Base-by-base conservation (phyloP, 2,888 invertebrate genomes). In the Pheosia gnoma region DNA sequence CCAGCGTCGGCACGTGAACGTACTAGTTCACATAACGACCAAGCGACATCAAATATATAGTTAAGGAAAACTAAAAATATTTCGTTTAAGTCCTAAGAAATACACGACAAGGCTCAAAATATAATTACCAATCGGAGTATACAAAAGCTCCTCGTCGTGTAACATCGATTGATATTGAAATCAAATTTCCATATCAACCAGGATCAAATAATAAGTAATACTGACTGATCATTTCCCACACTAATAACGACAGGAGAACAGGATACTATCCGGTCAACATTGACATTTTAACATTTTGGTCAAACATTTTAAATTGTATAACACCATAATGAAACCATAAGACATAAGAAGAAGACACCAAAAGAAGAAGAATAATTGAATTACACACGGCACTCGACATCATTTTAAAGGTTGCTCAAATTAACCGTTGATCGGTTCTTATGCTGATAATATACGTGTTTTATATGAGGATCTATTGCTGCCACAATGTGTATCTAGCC, bases 191-290 rank as follows among this genome's bases (percentile, higher is more conserved):
- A 72, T 69, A 74, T 80, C 76, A 79, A 73, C 69, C 49, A 61
- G 57, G 73, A 70, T 63, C 65, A 75, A 82, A 79, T 78, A 78
- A 80, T 77, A 78, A 79, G 77, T 72, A 78, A 78, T 79, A 85
- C 72, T 81, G 85, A 82, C 81, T 83, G 70, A 67, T 82, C 85
- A 89, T 89, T 88, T 81, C 81, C 85, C 89, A 89, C 82, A 90
- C 88, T 90, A 91, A 88, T 86, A 91, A 90, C 91, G 89, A 91
- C 76, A 91, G 90, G 86, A 91, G 84, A 90, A 82, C 84, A 89
- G 89, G 90, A 90, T 92, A 88, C 91, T 91, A 88, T 84, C 80
- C 87, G 87, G 83, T 89, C 82, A 88, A 90, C 89, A 82, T 80
- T 81, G 81, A 79, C 71, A 70, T 66, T 71, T 68, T 71, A 79